phyloP scores from a whole-genome alignment of 2,888 invertebrate genomes.

The Spialia ferax region DNA sequence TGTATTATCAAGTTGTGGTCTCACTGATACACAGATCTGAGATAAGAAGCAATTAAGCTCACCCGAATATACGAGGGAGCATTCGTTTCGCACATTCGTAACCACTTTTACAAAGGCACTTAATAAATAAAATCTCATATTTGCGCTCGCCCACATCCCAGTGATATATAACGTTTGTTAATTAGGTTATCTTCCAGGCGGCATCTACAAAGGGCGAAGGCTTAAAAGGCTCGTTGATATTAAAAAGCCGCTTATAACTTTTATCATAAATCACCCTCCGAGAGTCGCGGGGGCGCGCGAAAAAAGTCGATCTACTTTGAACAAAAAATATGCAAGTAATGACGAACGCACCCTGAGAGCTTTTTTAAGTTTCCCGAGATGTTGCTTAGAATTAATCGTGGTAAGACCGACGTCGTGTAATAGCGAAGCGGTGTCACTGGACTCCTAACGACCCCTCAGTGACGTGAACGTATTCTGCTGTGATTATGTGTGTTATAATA shows the following conservation, averaged over 20 bases:
- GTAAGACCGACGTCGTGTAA: conserved; percentile 51
- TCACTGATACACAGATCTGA: conserved; percentile 61
- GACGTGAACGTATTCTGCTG: conserved; percentile 16
- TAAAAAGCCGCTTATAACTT: conserved; percentile 82
- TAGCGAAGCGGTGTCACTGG: conserved; percentile 54
- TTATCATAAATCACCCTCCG: conserved; percentile 84
- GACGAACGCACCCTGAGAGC: conserved; percentile 80
- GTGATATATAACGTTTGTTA: conserved; percentile 83
- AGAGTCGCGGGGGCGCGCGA: conserved; percentile 79
- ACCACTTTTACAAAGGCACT: conserved; percentile 56
- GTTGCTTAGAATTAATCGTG: conserved; percentile 80
- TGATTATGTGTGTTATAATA: too few relatives aligned
- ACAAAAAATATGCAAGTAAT: conserved; percentile 85
- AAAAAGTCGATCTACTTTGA: conserved; percentile 73
- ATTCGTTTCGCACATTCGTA: conserved; percentile 54
- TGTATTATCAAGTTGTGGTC: conserved; percentile 58
- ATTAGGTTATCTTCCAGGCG: conserved; percentile 83
- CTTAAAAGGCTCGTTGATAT: conserved; percentile 83
- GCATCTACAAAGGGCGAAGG: conserved; percentile 77
- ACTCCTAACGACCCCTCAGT: conserved; percentile 25
- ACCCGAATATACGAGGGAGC: conserved; percentile 54
- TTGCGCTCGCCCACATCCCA: conserved; percentile 70
- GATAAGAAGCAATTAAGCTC: conserved; percentile 70
- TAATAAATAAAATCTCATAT: conserved; percentile 76
- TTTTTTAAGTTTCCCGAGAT: conserved; percentile 74